These are phyloP conservation scores for Nymphalis c-album DNA, from an alignment of 2,888 invertebrate species.

Conservation along the genomic window DNA sequence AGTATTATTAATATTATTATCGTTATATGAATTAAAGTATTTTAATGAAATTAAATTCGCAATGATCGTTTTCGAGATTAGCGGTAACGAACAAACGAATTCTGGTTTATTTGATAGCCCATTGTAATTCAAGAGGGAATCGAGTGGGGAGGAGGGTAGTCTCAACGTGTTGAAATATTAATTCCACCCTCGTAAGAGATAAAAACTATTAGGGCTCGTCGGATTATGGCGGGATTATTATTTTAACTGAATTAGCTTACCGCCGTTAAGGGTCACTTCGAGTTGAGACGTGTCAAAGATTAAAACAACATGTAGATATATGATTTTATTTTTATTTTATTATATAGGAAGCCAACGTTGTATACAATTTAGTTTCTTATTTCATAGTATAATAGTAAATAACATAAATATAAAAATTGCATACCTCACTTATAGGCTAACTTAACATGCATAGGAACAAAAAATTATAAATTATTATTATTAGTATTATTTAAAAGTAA, in stretches of 20 bases:
- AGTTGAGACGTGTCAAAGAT: slow-evolving; percentile 54
- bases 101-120: slow-evolving; percentile 1
- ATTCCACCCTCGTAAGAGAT: slow-evolving; percentile 70
- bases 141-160: slow-evolving; percentile 39
- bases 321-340: too few relatives aligned
- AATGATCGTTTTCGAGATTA: not conserved
- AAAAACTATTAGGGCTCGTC: slow-evolving; percentile 75
- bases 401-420: too few relatives aligned
- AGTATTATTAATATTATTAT: too few relatives aligned
- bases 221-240: slow-evolving; percentile 78
- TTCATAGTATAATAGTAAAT: too few relatives aligned
- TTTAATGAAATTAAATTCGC: not conserved
- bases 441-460: too few relatives aligned
- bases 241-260: slow-evolving; percentile 81
- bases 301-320: slow-evolving; percentile 26
- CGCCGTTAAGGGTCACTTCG: slow-evolving; percentile 62
- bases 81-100: not conserved
- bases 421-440: too few relatives aligned
- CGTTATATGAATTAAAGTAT: too few relatives aligned
- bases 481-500: too few relatives aligned
- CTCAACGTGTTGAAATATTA: slow-evolving; percentile 70
- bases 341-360: too few relatives aligned
- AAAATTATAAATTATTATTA: too few relatives aligned
- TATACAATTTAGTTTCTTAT: too few relatives aligned
- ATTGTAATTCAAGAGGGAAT: slow-evolving; percentile 8